Evolutionary conservation across 2,113 vertebrate genomes (phyloP).

Genomic region (Phalacrocorax aristotelis): DNA sequence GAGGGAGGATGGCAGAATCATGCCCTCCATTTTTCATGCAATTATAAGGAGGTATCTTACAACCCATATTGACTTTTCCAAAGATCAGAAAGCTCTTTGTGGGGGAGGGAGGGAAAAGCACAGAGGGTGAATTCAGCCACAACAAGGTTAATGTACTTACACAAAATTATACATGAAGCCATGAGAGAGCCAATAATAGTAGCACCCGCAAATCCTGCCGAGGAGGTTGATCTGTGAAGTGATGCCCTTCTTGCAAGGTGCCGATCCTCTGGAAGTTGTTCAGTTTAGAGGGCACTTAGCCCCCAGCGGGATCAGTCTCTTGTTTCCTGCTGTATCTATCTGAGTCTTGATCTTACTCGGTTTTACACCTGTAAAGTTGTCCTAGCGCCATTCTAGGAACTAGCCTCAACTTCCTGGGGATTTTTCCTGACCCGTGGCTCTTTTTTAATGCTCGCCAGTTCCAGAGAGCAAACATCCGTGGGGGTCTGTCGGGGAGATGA

Average conservation of each 20-base stretch:
- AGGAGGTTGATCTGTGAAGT: conserved; percentile 29
- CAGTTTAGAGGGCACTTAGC: conserved; percentile 50
- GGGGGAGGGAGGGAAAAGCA: neutral
- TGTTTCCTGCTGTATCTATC: conserved; percentile 9
- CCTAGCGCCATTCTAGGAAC: neutral
- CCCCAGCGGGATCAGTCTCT: conserved; percentile 20
- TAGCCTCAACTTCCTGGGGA: neutral
- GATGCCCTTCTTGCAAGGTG: neutral
- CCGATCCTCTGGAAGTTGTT: conserved; percentile 24
- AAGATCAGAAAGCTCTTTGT: conserved; percentile 9
- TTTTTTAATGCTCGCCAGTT: neutral
- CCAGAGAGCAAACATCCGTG: neutral
- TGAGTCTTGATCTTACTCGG: neutral
- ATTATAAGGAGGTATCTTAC: neutral
- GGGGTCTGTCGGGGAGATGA: neutral
- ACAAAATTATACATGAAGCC: conserved; percentile 24
- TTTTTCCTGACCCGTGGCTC: neutral
- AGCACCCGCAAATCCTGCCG: conserved; percentile 17
- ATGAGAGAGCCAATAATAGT: conserved; percentile 32
- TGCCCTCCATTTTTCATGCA: conserved; percentile 15
- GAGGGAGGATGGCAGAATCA: neutral
- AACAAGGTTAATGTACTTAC: conserved; percentile 16
- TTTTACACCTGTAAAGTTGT: conserved; percentile 51
- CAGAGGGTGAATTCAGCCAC: conserved; percentile 7
- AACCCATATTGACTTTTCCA: conserved; percentile 31